Percentiles rank a stretch among this genome's conserved stretches.
These are phyloP conservation scores for Clinocottus analis DNA, from an alignment of 2,113 vertebrate genomes.

Conservation along the genomic window DNA sequence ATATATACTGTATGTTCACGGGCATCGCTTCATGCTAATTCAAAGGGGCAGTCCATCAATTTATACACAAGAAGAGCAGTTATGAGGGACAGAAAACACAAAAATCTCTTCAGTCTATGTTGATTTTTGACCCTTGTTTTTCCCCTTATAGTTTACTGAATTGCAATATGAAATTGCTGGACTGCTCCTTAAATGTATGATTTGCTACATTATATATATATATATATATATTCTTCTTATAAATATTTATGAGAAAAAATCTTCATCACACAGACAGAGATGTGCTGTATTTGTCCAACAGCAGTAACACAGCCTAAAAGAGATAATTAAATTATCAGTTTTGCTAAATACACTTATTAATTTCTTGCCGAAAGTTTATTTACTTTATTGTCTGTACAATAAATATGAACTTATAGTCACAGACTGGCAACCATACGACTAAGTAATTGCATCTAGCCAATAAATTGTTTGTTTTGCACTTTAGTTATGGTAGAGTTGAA, in stretches of 20 bases:
- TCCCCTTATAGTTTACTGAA: background rate
- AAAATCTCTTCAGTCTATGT: background rate
- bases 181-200: slow-evolving; percentile 20
- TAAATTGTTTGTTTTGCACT: background rate
- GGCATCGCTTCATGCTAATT: background rate
- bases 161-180: background rate
- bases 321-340: background rate
- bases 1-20: slow-evolving; percentile 4
- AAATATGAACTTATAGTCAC: background rate
- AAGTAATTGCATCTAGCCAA: background rate
- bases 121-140: background rate
- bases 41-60: slow-evolving; percentile 13
- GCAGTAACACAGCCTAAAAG: slow-evolving; percentile 3
- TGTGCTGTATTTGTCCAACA: slow-evolving; percentile 6
- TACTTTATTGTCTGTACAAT: background rate
- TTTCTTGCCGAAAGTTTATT: background rate
- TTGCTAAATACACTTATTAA: background rate
- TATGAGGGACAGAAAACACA: background rate
- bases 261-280: background rate
- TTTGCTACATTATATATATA: background rate
- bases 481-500: background rate
- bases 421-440: background rate
- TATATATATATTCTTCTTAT: background rate
- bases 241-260: background rate
- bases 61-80: background rate